Base-by-base conservation (phyloP, 1,140 invertebrate species). In the Drusus annulatus region DNA sequence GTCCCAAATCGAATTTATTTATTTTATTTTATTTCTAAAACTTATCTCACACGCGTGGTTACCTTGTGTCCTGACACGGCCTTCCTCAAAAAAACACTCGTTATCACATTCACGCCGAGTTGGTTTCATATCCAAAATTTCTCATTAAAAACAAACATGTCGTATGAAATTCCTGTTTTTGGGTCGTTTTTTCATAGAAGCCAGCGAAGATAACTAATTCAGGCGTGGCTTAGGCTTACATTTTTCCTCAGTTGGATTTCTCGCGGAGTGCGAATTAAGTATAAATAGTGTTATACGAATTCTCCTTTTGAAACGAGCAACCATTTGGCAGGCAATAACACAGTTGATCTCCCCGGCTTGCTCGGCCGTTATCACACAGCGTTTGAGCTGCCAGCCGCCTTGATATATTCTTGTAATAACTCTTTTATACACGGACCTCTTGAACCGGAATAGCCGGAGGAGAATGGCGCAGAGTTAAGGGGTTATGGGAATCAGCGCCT, bases 381-480 rank as follows among this genome's bases (percentile, higher is more conserved):
- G 60, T 76, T 76, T 63, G 56, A 45, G 56, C 74, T 76, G 74
- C 74, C 74, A 36, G 23, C 28, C 76, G 62, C n/a, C 54, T 68
- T 79, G 77, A 79, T 79, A 71, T 79, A 79, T 79, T 60, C 65
- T 71, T 56, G 65, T 79, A 79, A 79, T 79, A 79, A 79, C 68
- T 79, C 77, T 79, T 78, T 79, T 71, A 73, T 71, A 73, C 77
- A 50, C 65, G 50, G 54, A 60, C 50, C 76, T 78, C 51, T 68
- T 51, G 56, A 54, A 73, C 77, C 54, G 77, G 77, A 79, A 73
- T 56, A 17, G 65, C 77, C 62, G 31, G 28, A n/a, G 36, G 58
- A 63, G 58, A 45, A 63, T 19, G n/a, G 25, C 3, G 10, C 31
- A 28, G 68, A 71, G 68, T 51, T 51, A 25, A 65, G 62, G 45